These are phyloP conservation scores for Vanacampus margaritifer DNA, from an alignment of 2,113 vertebrate genomes.

Conservation along the genomic window DNA sequence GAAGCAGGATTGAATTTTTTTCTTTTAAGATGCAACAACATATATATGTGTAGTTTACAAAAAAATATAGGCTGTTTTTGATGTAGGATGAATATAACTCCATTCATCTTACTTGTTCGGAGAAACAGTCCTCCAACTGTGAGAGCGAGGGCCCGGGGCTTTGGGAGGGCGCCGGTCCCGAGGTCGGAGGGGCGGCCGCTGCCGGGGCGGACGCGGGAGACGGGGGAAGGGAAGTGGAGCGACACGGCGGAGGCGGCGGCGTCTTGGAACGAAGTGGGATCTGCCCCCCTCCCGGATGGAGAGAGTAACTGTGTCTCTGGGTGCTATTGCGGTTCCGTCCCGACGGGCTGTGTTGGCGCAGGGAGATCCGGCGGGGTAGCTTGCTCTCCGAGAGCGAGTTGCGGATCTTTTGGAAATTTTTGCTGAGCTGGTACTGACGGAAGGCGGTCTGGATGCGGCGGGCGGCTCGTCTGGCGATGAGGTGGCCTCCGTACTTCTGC, in stretches of 20 bases:
- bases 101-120: conserved; percentile 84
- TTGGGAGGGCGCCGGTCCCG: conserved; percentile 22
- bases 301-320: conserved; percentile 68
- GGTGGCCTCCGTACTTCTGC: conserved; percentile 94
- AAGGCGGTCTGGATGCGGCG: conserved; percentile 98
- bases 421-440: conserved; percentile 98
- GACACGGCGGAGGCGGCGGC: conserved; percentile 73
- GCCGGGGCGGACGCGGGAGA: conserved; percentile 72
- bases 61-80: background rate
- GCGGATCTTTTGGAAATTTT: conserved; percentile 99
- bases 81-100: background rate
- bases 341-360: conserved; percentile 78
- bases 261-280: conserved; percentile 66
- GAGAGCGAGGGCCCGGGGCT: conserved; percentile 75
- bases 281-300: conserved; percentile 60
- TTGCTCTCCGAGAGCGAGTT: conserved; percentile 95
- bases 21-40: too few relatives aligned
- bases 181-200: conserved; percentile 4
- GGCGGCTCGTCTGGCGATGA: conserved; percentile 91
- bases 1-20: too few relatives aligned
- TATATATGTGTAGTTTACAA: too few relatives aligned
- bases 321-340: conserved; percentile 45
- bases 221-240: conserved; percentile 85
- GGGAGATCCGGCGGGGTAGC: conserved; percentile 89
- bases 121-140: conserved; percentile 96